Evolutionary conservation across 2,888 invertebrate genomes (phyloP).

Genomic region (Lysandra coridon): DNA sequence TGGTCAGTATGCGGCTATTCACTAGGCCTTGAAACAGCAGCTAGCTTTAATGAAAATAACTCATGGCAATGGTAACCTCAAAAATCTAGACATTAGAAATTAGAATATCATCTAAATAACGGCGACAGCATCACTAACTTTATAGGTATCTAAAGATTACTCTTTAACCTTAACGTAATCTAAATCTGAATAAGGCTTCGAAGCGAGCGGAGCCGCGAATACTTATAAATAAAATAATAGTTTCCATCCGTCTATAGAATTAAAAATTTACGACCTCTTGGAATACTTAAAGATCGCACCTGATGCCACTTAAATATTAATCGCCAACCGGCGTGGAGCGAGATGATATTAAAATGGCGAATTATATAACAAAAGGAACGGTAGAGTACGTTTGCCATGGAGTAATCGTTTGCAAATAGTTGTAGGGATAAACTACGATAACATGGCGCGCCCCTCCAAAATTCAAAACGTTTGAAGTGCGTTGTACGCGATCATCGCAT

Average conservation of each 20-base stretch:
- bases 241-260: not conserved
- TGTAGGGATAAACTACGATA: no score
- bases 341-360: slow-evolving; percentile 13
- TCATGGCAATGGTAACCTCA: no score
- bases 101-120: not conserved
- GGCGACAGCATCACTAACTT: not conserved
- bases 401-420: not conserved
- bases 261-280: slow-evolving; percentile 3
- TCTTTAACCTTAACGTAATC: not conserved
- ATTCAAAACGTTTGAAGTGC: no score
- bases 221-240: slow-evolving; percentile 24
- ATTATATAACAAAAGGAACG: not conserved
- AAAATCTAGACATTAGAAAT: no score
- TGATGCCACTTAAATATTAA: slow-evolving; percentile 4
- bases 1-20: no score
- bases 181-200: not conserved
- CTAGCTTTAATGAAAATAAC: no score
- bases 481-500: no score
- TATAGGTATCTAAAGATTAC: no score
- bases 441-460: no score
- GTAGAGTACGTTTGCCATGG: not conserved
- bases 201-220: slow-evolving; percentile 18
- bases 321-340: not conserved
- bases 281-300: slow-evolving; percentile 15
- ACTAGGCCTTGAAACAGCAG: no score